These are phyloP conservation scores for Puffinus mauretanicus DNA, from an alignment of 2,113 vertebrate genomes.

Conservation along the genomic window DNA sequence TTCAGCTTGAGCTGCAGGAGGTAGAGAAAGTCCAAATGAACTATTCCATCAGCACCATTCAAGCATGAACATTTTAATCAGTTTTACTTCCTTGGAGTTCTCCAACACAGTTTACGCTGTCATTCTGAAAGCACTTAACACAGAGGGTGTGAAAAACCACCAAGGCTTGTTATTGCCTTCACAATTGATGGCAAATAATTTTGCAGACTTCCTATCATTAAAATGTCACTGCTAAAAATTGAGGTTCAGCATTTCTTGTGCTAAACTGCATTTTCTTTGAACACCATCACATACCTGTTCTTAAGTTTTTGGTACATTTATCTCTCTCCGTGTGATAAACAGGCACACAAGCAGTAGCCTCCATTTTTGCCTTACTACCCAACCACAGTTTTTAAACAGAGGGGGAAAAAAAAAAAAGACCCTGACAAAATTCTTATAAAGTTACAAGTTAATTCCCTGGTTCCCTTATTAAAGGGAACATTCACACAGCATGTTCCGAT, in stretches of 20 bases:
- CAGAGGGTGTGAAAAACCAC: constrained; percentile 87
- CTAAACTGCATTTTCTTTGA: constrained; percentile 77
- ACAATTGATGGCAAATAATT: constrained; percentile 89
- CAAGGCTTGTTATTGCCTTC: constrained; percentile 87
- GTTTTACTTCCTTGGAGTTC: constrained; percentile 88
- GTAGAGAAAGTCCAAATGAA: constrained; percentile 87
- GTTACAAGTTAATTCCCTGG: constrained; percentile 37
- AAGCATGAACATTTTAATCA: constrained; percentile 91
- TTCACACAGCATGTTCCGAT: constrained; percentile 52
- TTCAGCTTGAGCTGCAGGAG: constrained; percentile 87
- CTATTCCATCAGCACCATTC: constrained; percentile 86
- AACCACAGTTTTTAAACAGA: background rate
- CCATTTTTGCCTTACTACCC: background rate
- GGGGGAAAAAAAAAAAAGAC: background rate
- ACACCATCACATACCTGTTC: constrained; percentile 71
- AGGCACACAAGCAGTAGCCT: constrained; percentile 17
- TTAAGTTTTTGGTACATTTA: constrained; percentile 66
- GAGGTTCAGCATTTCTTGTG: constrained; percentile 81
- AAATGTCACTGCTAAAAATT: constrained; percentile 86
- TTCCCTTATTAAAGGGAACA: constrained; percentile 45
- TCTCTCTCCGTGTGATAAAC: constrained; percentile 42
- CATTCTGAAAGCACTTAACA: constrained; percentile 89
- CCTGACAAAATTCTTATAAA: constrained; percentile 23
- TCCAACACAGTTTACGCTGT: constrained; percentile 86
- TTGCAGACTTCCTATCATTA: constrained; percentile 85